A percentile compares a stretch with the other conserved stretches of the same genome.
These are phyloP conservation scores for Cossypha caffra DNA, from an alignment of 2,797 vertebrate species.

Conservation along the genomic window DNA sequence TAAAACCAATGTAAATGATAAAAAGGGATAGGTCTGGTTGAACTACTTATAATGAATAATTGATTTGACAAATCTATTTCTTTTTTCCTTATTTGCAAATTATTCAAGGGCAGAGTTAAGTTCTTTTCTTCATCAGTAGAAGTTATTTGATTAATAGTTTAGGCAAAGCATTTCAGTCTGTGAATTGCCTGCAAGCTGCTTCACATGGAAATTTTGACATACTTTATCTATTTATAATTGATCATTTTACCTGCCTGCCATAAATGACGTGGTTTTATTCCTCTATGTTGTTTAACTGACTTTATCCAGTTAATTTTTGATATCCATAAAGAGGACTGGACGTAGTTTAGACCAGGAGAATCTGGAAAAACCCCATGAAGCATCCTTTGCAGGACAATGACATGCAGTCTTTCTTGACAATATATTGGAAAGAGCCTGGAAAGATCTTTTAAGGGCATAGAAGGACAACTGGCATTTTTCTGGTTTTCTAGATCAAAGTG, in stretches of 20 bases:
- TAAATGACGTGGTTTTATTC: not conserved
- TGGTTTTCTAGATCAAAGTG: not conserved
- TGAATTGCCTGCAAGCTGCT: not conserved
- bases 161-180: not conserved
- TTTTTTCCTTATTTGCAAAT: slow-evolving; percentile 62
- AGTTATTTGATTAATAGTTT: slow-evolving; percentile 41
- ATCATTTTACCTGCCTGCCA: not conserved
- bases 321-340: not conserved
- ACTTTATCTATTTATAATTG: not conserved
- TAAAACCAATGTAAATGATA: slow-evolving; percentile 58
- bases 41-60: slow-evolving; percentile 55
- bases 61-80: slow-evolving; percentile 66
- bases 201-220: not conserved
- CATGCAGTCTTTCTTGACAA: not conserved
- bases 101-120: slow-evolving; percentile 21
- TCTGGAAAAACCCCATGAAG: not conserved
- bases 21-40: slow-evolving; percentile 35
- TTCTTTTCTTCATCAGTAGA: slow-evolving; percentile 38
- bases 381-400: not conserved
- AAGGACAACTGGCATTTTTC: not conserved
- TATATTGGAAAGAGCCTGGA: not conserved
- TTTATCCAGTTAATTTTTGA: not conserved
- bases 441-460: not conserved
- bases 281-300: not conserved
- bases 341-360: not conserved